Base-by-base conservation (phyloP, 2,113 vertebrate species). In the Hippocampus barbouri region DNA sequence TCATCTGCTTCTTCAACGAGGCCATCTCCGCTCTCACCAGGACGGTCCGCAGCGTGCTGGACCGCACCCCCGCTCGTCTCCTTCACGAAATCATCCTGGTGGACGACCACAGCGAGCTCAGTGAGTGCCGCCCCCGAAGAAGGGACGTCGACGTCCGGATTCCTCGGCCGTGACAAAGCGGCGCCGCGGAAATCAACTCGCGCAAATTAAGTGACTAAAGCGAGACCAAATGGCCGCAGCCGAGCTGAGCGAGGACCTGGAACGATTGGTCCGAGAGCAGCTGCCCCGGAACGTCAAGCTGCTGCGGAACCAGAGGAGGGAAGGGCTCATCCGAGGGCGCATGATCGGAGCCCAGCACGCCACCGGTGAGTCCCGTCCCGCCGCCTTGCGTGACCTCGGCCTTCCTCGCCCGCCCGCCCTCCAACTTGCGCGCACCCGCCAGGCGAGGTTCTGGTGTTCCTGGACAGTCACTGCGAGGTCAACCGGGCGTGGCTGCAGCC, bases 1-100 rank as follows among this genome's bases (percentile, higher is more conserved):
- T 99, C 10, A 95, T 99, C 74, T 99, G 97, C 66, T 99, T 99
- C 91, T 99, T 96, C 85, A 98, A 99, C 0, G 97, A 99, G 91
- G 97, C 97, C 0, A 89, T 97, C 7, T 99, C 97, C 0, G 96
- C 97, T 53, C 86, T 99, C 81, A 91, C 98, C 23, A 91, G 97
- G 73, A 99, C 97, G 0, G 92, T 98, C 5, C 95, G 98, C 77
- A 97, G 96, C 0, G 95, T 99, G 5, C 69, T 98, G 47, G 95
- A 97, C 71, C 94, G 96, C 9, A 97, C 95, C 0, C 95, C 97
- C 0, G 57, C 88, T 0, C 81, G 73, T 76, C 92, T 98, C 47
- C 94, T 99, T 51, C 96, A 96, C 2, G 95, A 99, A 72, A 83
- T 99, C 80, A 88, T 99, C 64, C 92, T 99, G 71, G 97, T 99